Percentiles rank a stretch among this genome's conserved stretches.
These are phyloP conservation scores for Lucinisca nassula DNA, from an alignment of 2,888 invertebrate species.

Conservation along the genomic window DNA sequence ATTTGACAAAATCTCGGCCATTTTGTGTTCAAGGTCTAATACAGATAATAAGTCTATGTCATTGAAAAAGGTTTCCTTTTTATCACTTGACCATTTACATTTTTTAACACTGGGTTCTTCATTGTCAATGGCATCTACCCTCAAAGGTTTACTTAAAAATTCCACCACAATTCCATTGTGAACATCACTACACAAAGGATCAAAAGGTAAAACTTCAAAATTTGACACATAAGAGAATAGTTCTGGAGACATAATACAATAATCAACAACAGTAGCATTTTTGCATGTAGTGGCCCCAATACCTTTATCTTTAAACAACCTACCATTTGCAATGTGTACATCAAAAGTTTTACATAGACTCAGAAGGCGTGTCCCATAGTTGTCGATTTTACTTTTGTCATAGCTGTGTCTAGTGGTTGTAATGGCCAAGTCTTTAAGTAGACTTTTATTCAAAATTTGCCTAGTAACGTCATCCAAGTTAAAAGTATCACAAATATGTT, in stretches of 20 bases:
- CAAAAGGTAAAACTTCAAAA: conserved; percentile 8
- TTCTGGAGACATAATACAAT: background rate
- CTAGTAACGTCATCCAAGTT: background rate
- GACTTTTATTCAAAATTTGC: background rate
- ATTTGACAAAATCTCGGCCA: background rate
- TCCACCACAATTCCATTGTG: background rate
- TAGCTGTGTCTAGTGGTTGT: background rate
- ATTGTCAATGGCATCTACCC: background rate
- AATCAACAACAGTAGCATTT: background rate
- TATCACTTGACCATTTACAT: conserved; percentile 4
- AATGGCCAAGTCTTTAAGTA: background rate
- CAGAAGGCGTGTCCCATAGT: background rate
- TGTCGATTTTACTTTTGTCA: background rate
- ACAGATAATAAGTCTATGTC: background rate
- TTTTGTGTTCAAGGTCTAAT: background rate
- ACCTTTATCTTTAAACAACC: background rate
- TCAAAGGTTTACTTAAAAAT: background rate
- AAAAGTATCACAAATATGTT: background rate
- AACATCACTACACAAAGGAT: background rate
- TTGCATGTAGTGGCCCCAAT: background rate
- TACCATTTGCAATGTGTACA: conserved; percentile 1
- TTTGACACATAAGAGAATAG: background rate
- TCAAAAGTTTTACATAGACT: background rate
- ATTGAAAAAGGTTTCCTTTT: background rate
- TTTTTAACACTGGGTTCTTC: background rate